Evolutionary conservation across 2,797 vertebrate genomes (phyloP).

Genomic region (Periparus ater): DNA sequence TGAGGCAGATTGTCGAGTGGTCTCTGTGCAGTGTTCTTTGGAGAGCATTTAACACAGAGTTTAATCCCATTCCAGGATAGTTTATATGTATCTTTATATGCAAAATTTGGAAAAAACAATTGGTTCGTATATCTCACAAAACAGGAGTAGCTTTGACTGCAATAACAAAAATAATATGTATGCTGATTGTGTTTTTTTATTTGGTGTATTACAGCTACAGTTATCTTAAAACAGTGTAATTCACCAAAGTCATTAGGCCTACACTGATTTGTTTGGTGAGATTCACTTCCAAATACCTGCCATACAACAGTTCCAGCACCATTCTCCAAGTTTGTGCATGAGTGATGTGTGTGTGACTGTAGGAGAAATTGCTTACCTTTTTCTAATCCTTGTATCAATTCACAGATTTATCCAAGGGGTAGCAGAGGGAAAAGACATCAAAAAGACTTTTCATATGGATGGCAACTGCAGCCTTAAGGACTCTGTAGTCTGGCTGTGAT

Average conservation of each 20-base stretch:
- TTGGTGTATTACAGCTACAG: background rate
- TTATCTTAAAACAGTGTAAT: background rate
- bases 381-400: background rate
- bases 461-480: background rate
- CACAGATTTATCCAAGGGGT: background rate
- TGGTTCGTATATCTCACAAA: background rate
- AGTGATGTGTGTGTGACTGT: fast-evolving
- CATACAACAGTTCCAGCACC: background rate
- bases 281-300: background rate
- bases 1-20: background rate
- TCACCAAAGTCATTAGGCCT: background rate
- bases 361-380: background rate
- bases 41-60: background rate
- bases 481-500: background rate
- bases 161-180: background rate
- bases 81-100: background rate
- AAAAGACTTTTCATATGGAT: background rate
- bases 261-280: background rate
- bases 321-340: background rate
- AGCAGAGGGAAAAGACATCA: background rate
- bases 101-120: background rate
- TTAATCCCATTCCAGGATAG: background rate
- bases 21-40: background rate
- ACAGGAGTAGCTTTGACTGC: background rate
- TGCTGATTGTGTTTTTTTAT: background rate